Evolutionary conservation across 1,140 invertebrate species (phyloP).

Genomic region (Hylaeus volcanicus): DNA sequence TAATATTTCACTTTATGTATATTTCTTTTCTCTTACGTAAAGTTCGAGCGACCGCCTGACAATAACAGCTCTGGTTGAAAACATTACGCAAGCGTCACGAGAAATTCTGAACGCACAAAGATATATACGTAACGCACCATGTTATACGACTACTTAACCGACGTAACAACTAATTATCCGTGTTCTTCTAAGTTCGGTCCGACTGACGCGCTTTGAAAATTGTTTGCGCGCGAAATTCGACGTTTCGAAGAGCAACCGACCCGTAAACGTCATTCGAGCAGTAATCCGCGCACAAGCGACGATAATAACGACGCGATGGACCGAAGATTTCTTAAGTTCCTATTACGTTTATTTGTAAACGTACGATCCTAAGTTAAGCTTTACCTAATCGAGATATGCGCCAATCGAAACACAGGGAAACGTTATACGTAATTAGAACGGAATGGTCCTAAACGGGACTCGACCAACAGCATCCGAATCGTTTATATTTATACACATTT

Average conservation of each 20-base stretch:
- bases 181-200: constrained; percentile 21
- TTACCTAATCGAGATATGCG: constrained; percentile 47
- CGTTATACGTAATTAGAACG: constrained; percentile 29
- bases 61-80: constrained; percentile 49
- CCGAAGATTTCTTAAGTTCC: constrained; percentile 56
- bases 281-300: neutral
- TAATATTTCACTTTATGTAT: neutral
- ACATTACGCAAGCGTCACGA: constrained; percentile 44
- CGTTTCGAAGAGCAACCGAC: neutral
- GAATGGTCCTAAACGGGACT: constrained; percentile 16
- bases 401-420: constrained; percentile 29
- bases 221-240: neutral
- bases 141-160: neutral
- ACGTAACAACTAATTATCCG: constrained; percentile 18
- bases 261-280: constrained; percentile 13
- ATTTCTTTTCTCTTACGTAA: constrained; percentile 32
- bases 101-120: constrained; percentile 37
- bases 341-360: constrained; percentile 55
- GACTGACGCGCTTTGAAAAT: neutral
- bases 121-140: neutral
- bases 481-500: constrained; percentile 18
- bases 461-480: constrained; percentile 55
- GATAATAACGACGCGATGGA: constrained; percentile 14
- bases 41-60: constrained; percentile 31
- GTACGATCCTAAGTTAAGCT: constrained; percentile 64